These are phyloP conservation scores for Phaethornis superciliosus DNA, from an alignment of 2,113 vertebrate genomes.

Conservation along the genomic window DNA sequence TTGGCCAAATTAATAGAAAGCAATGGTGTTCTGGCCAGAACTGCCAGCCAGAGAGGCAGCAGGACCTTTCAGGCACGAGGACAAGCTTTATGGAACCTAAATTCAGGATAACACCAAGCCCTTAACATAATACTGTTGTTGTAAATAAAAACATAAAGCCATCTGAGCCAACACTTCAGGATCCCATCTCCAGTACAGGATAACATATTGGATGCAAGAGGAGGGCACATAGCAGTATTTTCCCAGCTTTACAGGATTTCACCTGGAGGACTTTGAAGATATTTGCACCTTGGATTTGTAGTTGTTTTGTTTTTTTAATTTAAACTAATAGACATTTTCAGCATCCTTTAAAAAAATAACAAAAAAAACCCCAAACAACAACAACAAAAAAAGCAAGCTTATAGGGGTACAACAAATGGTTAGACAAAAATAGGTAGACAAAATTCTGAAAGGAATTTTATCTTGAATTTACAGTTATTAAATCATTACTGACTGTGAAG, in stretches of 20 bases:
- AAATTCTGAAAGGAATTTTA: neutral
- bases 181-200: neutral
- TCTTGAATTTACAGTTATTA: neutral
- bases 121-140: neutral
- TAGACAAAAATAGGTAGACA: neutral
- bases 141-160: neutral
- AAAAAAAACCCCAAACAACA: too few relatives aligned
- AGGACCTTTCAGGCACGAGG: neutral
- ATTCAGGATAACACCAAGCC: neutral
- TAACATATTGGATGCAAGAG: neutral
- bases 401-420: neutral
- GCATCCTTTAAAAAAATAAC: neutral
- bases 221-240: neutral
- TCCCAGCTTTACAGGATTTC: neutral
- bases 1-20: neutral
- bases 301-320: neutral
- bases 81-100: neutral
- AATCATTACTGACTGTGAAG: neutral
- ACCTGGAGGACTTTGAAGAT: neutral
- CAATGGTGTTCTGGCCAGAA: neutral
- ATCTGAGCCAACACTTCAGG: neutral
- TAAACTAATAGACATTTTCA: neutral
- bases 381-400: neutral
- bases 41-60: neutral
- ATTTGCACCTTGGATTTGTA: neutral